phyloP scores from a whole-genome alignment of 92 coral and sea anemone genomes.

The Umimayanthus kanabou region DNA sequence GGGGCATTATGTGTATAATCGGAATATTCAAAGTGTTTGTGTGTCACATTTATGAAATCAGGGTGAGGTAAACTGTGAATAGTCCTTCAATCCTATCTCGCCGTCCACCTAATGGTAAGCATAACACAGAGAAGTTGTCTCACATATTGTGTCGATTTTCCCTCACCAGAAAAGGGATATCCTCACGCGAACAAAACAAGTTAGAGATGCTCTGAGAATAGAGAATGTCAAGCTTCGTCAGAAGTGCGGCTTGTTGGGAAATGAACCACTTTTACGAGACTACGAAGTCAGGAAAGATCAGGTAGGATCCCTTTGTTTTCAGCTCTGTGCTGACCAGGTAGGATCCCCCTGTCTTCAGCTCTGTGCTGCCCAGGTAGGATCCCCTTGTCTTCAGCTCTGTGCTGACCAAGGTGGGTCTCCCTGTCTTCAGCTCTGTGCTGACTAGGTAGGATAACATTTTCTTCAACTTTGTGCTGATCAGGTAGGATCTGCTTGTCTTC shows the following conservation, averaged over 20 bases:
- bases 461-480: no score
- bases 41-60: no score
- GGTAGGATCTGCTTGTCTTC: no score
- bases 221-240: constrained; percentile 98
- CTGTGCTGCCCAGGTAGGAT: neutral
- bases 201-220: constrained; percentile 95
- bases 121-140: neutral
- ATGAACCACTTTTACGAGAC: constrained; percentile 90
- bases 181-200: constrained; percentile 94
- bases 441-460: no score
- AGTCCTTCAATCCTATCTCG: neutral
- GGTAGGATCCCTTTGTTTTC: constrained; percentile 53
- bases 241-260: constrained; percentile 96
- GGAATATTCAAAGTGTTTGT: no score
- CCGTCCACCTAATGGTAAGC: neutral
- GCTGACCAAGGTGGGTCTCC: constrained; percentile 78
- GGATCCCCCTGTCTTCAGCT: neutral
- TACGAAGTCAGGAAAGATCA: constrained; percentile 94
- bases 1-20: no score
- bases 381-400: constrained; percentile 47
- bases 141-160: neutral
- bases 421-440: neutral
- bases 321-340: neutral
- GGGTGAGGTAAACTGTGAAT: no score
- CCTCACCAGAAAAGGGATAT: constrained; percentile 82